Conservation (phyloP, 2,888 invertebrate species). For the Caenorhabditis auriculariae region DNA sequence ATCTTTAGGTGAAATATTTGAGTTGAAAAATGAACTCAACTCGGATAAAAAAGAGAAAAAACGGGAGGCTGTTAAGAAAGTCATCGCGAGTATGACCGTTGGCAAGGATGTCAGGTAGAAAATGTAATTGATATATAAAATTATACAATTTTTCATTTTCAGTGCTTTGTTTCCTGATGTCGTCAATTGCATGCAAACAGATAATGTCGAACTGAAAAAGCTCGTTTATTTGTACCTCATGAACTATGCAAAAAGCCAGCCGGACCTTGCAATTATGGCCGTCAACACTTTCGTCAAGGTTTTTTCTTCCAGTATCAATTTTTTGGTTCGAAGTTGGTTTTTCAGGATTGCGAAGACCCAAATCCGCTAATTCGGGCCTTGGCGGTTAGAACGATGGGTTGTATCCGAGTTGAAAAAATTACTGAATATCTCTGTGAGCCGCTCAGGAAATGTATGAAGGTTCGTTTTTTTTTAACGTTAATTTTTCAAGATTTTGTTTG, state of each 20-base stretch:
- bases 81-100: constrained; percentile 99
- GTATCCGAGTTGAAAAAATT: constrained; percentile 98
- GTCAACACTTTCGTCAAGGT: constrained; percentile 99
- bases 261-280: constrained; percentile 99
- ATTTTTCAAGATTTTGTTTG: no score
- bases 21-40: constrained; percentile 95
- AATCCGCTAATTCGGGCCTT: constrained; percentile 96
- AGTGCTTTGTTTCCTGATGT: constrained; percentile 95
- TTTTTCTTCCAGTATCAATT: no score
- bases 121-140: background rate
- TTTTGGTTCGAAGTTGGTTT: background rate
- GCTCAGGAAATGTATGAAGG: constrained; percentile 75
- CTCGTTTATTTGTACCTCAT: constrained; percentile 96
- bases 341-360: constrained; percentile 96
- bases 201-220: constrained; percentile 96
- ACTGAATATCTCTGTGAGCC: constrained; percentile 99
- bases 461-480: no score
- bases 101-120: constrained; percentile 86
- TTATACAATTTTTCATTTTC: constrained; percentile 30
- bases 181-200: constrained; percentile 99
- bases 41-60: constrained; percentile 99
- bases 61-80: constrained; percentile 98
- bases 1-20: constrained; percentile 87
- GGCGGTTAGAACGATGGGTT: constrained; percentile 98
- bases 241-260: constrained; percentile 99